Conservation (phyloP, 2,113 vertebrate genomes). For the Plectropomus leopardus region DNA sequence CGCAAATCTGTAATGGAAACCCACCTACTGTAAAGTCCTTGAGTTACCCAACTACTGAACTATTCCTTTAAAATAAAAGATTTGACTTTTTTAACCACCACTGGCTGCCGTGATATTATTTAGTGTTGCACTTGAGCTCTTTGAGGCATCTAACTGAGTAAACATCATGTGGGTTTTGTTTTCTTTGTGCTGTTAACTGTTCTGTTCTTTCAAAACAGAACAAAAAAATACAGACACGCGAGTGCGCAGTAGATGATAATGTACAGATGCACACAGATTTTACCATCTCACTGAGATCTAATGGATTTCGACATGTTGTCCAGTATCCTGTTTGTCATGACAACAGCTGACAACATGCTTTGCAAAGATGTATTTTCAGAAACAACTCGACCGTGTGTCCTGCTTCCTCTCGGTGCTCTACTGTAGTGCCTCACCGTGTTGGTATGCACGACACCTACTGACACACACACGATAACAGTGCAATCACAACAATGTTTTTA, state of each 20-base stretch:
- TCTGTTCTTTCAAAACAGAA: background rate
- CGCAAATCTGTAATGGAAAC: too few relatives aligned
- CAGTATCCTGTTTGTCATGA: background rate
- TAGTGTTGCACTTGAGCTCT: background rate
- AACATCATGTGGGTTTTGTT: background rate
- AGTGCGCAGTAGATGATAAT: background rate
- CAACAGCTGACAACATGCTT: constrained; percentile 4
- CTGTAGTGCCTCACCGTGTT: background rate
- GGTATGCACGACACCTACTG: constrained; percentile 24
- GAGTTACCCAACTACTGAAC: too few relatives aligned
- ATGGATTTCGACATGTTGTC: background rate
- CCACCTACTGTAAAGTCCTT: too few relatives aligned
- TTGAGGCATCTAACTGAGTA: background rate
- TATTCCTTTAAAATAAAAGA: background rate
- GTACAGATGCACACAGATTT: background rate
- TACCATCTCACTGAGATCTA: background rate
- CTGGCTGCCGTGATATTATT: background rate
- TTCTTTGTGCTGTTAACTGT: background rate
- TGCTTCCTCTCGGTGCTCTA: background rate
- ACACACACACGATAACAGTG: constrained; percentile 35
- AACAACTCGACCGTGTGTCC: background rate
- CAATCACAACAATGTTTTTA: constrained; percentile 17
- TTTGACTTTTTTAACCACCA: background rate
- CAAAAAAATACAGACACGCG: background rate
- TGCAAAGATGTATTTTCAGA: background rate